Evolutionary conservation across 1,140 invertebrate species (phyloP), one percentile per base, ranked within the genome.

Genomic region (Berghia stephanieae): DNA sequence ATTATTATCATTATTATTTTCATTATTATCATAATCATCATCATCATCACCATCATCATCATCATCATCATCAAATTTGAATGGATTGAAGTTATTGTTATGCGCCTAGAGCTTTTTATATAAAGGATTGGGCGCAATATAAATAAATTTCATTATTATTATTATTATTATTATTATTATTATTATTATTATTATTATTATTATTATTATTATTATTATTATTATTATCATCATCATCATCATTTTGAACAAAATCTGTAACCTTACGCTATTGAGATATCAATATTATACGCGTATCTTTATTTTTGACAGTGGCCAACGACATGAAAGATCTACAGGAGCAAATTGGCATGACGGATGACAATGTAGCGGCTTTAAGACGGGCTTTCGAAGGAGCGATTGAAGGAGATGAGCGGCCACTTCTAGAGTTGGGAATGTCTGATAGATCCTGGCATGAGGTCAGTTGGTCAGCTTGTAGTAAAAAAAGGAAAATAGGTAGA

Each of bases 381-480:
- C 78, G 78, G 43, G 87, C 84, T 3, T 84, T 88, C 57, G 67
- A 78, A 40, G 83, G 83, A 1, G 83, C 86, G 4, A 46, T 81
- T 24, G 81, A 86, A 68, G 84, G 84, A 24, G 84, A 88, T 60
- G 84, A 87, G 80, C 77, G 85, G 36, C 83, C 85, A 3, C 77
- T 88, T 66, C 57, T 83, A 43, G 82, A 77, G 46, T 78, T 88
- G 73, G 86, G 85, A 42, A 88, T 88, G 87, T 84, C 86, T 1
- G 83, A 86, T 55, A 77, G 81, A 36, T 84, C 83, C 36, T 88
- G 87, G 86, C 82, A 83, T 43, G 86, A 88, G 70, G 84, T 86
- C 68, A 70, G 74, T 16, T 8, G 10, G 8, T 10, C 24, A n/a
- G 31, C 10, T n/a, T 27, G 24, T 10, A n/a, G n/a, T n/a, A n/a